Percentiles rank a stretch among this genome's conserved stretches.
These are phyloP conservation scores for Channa striata DNA, from an alignment of 2,797 vertebrate species.

Conservation along the genomic window DNA sequence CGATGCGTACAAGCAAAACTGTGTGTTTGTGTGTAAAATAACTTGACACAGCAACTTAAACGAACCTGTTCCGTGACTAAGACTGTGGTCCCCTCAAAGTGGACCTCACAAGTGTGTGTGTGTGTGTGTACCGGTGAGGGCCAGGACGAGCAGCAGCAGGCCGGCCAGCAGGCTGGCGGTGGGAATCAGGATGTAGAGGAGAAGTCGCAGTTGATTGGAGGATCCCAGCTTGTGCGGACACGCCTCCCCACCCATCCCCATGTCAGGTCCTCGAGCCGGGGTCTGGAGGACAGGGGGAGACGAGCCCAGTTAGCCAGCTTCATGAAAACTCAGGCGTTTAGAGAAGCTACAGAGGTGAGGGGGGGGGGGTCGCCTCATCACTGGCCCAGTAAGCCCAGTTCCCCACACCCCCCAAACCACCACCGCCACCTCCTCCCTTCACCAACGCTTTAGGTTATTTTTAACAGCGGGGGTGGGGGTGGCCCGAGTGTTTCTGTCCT, in stretches of 20 bases:
- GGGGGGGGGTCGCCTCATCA: too few relatives aligned
- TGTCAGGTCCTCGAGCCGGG: conserved; percentile 36
- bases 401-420: conserved; percentile 8
- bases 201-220: conserved; percentile 65
- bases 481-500: conserved; percentile 32
- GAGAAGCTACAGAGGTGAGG: neutral
- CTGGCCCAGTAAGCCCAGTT: neutral
- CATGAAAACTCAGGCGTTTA: neutral
- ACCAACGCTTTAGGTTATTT: conserved; percentile 44
- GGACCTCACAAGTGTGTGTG: neutral
- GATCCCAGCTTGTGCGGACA: conserved; percentile 69
- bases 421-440: neutral
- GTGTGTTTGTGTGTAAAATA: too few relatives aligned
- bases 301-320: neutral
- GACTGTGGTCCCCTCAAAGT: too few relatives aligned
- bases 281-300: conserved; percentile 30
- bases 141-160: conserved; percentile 66
- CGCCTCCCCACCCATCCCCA: conserved; percentile 51
- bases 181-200: conserved; percentile 74
- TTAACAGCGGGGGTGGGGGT: neutral
- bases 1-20: too few relatives aligned
- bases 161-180: conserved; percentile 58
- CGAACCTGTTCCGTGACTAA: too few relatives aligned
- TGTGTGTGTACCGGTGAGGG: conserved; percentile 63
- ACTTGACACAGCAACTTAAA: too few relatives aligned